Evolutionary conservation across 2,888 invertebrate species (phyloP).

Genomic region (Myopa tessellatipennis): DNA sequence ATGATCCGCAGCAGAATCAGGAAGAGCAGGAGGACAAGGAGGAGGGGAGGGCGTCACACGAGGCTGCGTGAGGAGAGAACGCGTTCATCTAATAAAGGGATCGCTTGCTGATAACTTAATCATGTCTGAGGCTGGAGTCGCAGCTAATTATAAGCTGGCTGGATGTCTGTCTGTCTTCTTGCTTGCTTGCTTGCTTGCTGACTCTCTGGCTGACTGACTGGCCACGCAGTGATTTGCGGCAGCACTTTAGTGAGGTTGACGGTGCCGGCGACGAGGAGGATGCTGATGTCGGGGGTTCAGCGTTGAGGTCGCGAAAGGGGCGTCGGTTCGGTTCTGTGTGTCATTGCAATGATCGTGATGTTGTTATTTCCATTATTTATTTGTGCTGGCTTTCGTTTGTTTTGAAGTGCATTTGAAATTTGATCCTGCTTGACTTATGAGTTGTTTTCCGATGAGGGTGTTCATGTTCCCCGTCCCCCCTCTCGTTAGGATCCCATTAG

Average conservation of each 20-base stretch:
- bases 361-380: slow-evolving; percentile 49
- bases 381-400: not conserved
- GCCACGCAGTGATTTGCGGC: slow-evolving; percentile 31
- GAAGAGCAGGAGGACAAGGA: not conserved
- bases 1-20: not conserved
- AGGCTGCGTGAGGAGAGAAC: not conserved
- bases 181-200: not conserved
- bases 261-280: not conserved
- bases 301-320: not conserved
- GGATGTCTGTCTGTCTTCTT: slow-evolving; percentile 13
- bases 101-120: slow-evolving; percentile 35
- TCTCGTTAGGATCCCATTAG: slow-evolving; percentile 7
- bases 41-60: not conserved
- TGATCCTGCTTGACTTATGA: slow-evolving; percentile 50
- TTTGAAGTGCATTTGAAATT: slow-evolving; percentile 51
- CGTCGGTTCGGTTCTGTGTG: not conserved
- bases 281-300: not conserved
- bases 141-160: slow-evolving; percentile 18
- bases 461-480: not conserved
- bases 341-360: slow-evolving; percentile 52
- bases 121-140: slow-evolving; percentile 4
- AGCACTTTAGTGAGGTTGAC: slow-evolving; percentile 33
- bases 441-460: not conserved
- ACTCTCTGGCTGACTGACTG: slow-evolving; percentile 2
- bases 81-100: slow-evolving; percentile 32